A percentile compares a stretch with the other conserved stretches of the same genome.
Evolutionary conservation across 2,113 vertebrate species (phyloP).

Genomic region (Dipodomys merriami): DNA sequence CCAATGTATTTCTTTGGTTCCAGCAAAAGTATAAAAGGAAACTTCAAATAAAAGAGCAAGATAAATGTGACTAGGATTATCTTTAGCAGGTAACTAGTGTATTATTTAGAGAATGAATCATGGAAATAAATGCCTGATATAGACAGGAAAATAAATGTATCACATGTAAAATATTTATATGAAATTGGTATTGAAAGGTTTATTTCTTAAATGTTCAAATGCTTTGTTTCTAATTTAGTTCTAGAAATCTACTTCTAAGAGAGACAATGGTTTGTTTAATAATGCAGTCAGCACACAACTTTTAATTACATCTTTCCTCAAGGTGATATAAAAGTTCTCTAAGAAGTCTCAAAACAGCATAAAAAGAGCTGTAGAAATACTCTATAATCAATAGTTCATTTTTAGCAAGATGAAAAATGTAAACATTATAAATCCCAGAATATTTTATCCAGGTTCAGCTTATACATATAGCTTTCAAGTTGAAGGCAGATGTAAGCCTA

Average conservation of each 20-base stretch:
- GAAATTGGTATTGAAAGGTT: not conserved
- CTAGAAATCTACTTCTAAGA: constrained; percentile 21
- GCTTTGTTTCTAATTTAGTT: constrained; percentile 11
- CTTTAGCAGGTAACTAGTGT: no score
- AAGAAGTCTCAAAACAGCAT: constrained; percentile 38
- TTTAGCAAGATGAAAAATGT: constrained; percentile 32
- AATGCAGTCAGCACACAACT: constrained; percentile 25
- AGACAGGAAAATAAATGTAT: not conserved
- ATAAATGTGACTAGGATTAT: no score
- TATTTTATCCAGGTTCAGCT: not conserved
- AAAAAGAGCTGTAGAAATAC: constrained; percentile 50
- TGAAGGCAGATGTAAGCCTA: not conserved
- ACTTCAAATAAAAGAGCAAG: no score
- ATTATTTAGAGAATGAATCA: not conserved
- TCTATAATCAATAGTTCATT: constrained; percentile 50
- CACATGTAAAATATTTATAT: constrained; percentile 4
- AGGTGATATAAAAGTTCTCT: constrained; percentile 33
- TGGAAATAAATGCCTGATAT: not conserved
- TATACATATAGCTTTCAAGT: not conserved
- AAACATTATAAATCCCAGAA: constrained; percentile 17
- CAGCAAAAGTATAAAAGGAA: no score
- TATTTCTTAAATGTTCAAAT: not conserved
- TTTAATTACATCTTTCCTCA: constrained; percentile 71
- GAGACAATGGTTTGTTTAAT: constrained; percentile 32
- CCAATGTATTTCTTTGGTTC: no score